Base-by-base conservation (phyloP, 64 coral and sea anemone species). In the Stichodactyla helianthus region DNA sequence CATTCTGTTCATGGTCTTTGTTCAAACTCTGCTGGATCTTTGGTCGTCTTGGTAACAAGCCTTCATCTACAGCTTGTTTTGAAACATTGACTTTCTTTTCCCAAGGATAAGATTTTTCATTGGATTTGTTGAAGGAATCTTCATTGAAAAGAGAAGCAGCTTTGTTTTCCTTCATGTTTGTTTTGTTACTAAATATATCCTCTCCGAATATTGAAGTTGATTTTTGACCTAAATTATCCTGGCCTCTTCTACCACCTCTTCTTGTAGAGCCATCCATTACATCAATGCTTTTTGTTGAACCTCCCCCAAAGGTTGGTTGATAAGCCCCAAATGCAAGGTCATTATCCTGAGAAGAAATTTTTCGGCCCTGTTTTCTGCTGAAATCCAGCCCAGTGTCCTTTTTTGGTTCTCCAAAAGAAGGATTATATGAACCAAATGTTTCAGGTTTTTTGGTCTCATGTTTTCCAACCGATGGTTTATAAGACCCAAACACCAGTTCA, bases 1-100 rank as follows among this genome's bases (percentile, higher is more conserved):
- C 85, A 9, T 95, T 88, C 82, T 91, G 31, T 57, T 92, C 87
- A 6, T 87, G 56, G 9, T 87, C 88, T 0, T 79, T 77, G 10
- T 89, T 83, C 59, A 93, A 79, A 76, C 91, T 58, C 86, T 92
- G 90, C 6, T 85, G 50, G 8, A 82, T 83, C 82, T 87, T 93
- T 16, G 53, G 79, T 77, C 88, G 79, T 12, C 91, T 86, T 28
- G 92, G 88, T 12, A 97, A 56, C 67, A 89, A 85, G 12, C 82
- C 88, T 62, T 93, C 94, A 13, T 85, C 90, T 20, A 78, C 59
- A 10, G 64, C 59, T 50, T 88, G 76, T 54, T 50, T 62, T 25
- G 84, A 53, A 68, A 93, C 86, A 54, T 86, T 86, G 4, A 93
- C 85, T 80, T 97, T 97, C 53, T 90, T 97, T 82, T 97, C 94